A percentile compares a stretch with the other conserved stretches of the same genome.
phyloP scores from a whole-genome alignment of 2,797 vertebrate species.

The Argyrosomus regius region DNA sequence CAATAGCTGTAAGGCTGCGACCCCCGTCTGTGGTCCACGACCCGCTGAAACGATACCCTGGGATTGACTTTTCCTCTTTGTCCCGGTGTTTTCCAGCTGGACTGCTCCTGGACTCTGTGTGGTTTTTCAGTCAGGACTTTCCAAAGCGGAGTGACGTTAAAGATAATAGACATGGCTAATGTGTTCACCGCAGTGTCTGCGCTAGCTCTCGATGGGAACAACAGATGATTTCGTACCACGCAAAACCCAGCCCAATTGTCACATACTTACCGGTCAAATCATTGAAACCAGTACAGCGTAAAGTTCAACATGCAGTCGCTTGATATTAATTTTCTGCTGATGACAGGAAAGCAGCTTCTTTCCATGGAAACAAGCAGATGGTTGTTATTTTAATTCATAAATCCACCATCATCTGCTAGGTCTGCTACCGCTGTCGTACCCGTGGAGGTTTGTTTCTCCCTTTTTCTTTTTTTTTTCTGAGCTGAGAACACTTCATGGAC shows the following conservation, averaged over 20 bases:
- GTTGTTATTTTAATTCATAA: conserved; percentile 54
- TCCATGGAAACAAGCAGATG: conserved; percentile 59
- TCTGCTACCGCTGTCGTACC: conserved; percentile 24
- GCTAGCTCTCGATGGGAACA: conserved; percentile 65
- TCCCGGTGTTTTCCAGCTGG: conserved; percentile 54
- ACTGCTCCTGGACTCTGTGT: conserved; percentile 42
- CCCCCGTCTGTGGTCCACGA: conserved; percentile 55
- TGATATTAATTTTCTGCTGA: conserved; percentile 47
- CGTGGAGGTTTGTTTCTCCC: conserved; percentile 38
- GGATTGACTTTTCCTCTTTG: conserved; percentile 58
- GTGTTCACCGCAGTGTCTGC: conserved; percentile 66
- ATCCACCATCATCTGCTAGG: conserved; percentile 46
- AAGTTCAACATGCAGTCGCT: conserved; percentile 33
- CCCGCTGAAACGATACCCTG: conserved; percentile 61
- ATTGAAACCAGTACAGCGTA: conserved; percentile 49
- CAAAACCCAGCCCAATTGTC: conserved; percentile 52
- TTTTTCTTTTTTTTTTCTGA: conserved; percentile 8
- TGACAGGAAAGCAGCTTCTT: conserved; percentile 55
- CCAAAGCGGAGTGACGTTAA: conserved; percentile 67
- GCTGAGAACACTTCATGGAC: conserved; percentile 57
- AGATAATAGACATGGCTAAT: conserved; percentile 62
- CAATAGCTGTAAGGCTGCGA: conserved; percentile 68
- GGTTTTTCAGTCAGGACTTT: conserved; percentile 64
- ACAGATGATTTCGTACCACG: conserved; percentile 62
- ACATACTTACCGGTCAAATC: conserved; percentile 50